A percentile compares a stretch with the other conserved stretches of the same genome.
Conservation (phyloP, 2,888 invertebrate genomes). For the Bellardia pandia region DNA sequence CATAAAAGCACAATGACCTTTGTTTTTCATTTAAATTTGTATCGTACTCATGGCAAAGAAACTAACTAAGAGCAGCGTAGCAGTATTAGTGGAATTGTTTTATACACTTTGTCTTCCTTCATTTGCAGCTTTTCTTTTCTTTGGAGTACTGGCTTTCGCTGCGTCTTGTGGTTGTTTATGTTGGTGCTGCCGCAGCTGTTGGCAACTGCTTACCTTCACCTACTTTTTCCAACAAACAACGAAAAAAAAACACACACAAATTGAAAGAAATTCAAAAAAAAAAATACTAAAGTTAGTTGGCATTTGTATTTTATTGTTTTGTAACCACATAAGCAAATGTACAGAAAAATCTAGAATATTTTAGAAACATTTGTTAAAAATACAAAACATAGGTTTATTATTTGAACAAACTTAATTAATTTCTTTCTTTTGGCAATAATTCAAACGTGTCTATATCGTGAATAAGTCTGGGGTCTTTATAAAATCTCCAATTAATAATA, state of each 20-base stretch:
- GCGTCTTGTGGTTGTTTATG: constrained; percentile 16
- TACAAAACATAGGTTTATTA: no score
- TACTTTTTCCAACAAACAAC: constrained; percentile 61
- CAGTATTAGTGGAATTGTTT: neutral
- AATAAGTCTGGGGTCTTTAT: no score
- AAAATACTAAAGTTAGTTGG: constrained; percentile 50
- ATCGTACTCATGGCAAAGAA: constrained; percentile 51
- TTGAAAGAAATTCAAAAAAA: constrained; percentile 52
- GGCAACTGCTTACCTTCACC: constrained; percentile 71
- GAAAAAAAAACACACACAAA: constrained; percentile 39
- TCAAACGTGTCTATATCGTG: no score
- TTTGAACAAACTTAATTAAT: no score
- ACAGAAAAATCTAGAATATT: neutral
- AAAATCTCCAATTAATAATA: no score
- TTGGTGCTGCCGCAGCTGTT: constrained; percentile 55
- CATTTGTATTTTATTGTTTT: constrained; percentile 45
- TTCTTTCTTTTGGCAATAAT: no score
- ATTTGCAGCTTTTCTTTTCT: constrained; percentile 57
- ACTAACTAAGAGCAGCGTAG: constrained; percentile 39
- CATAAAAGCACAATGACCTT: constrained; percentile 71
- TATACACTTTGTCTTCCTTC: constrained; percentile 57
- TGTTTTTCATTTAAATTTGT: constrained; percentile 41
- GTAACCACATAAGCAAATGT: neutral
- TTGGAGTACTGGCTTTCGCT: constrained; percentile 49
- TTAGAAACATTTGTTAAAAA: neutral